A percentile compares a stretch with the other conserved stretches of the same genome.
Conservation (phyloP, 2,888 invertebrate genomes). For the Cabera pusaria region DNA sequence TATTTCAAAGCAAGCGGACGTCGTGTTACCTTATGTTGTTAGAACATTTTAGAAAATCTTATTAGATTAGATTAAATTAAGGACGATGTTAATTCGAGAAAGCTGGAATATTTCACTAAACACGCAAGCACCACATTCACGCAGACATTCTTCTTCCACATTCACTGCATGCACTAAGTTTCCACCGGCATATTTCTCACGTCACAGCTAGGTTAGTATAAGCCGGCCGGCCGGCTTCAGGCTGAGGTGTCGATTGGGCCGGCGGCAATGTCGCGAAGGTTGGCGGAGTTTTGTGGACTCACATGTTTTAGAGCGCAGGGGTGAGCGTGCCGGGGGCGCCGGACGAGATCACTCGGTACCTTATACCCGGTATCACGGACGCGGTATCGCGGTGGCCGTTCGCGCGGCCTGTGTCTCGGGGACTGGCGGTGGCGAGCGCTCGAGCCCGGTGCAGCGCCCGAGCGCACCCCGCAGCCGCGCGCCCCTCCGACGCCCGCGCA, state of each 20-base stretch:
- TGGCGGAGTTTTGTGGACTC: slow-evolving; percentile 57
- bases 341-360: slow-evolving; percentile 53
- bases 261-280: slow-evolving; percentile 28
- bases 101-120: slow-evolving; percentile 13
- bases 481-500: slow-evolving; percentile 60
- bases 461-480: slow-evolving; percentile 57
- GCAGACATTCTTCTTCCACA: slow-evolving; percentile 18
- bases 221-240: slow-evolving; percentile 64
- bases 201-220: slow-evolving; percentile 58
- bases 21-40: too few species aligned
- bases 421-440: slow-evolving; percentile 69
- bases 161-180: slow-evolving; percentile 21
- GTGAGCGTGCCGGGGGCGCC: slow-evolving; percentile 59
- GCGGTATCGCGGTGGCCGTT: slow-evolving; percentile 73
- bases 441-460: slow-evolving; percentile 62
- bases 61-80: slow-evolving; percentile 8
- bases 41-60: slow-evolving; percentile 2
- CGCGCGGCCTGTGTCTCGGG: slow-evolving; percentile 81
- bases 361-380: slow-evolving; percentile 41
- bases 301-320: slow-evolving; percentile 65
- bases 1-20: too few species aligned
- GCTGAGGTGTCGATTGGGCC: slow-evolving; percentile 23
- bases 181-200: slow-evolving; percentile 21
- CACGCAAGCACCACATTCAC: slow-evolving; percentile 13
- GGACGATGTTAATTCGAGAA: slow-evolving; percentile 14